phyloP scores from a whole-genome alignment of 2,113 vertebrate genomes.

The Mus pahari region DNA sequence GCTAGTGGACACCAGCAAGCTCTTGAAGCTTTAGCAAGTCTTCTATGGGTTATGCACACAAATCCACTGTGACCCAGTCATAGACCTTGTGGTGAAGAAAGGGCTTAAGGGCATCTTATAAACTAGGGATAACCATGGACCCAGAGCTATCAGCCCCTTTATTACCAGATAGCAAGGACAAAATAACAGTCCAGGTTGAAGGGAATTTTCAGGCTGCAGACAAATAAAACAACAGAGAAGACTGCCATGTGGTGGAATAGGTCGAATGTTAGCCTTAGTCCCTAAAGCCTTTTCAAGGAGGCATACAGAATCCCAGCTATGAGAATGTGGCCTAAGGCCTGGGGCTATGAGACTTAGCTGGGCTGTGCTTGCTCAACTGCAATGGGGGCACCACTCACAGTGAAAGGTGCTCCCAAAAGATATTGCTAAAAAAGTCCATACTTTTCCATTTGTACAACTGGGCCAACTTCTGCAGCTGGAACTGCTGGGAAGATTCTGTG shows the following conservation, averaged over 20 bases:
- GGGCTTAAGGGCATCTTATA: background rate
- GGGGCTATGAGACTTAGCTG: background rate
- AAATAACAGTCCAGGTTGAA: background rate
- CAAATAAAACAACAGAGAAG: slow-evolving; percentile 6
- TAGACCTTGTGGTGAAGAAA: background rate
- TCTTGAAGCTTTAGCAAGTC: background rate
- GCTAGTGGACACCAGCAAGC: background rate
- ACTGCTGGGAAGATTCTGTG: background rate
- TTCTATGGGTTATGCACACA: background rate
- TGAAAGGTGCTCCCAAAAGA: background rate
- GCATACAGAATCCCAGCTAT: background rate
- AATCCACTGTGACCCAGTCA: background rate
- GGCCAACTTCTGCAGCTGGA: background rate
- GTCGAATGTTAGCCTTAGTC: background rate
- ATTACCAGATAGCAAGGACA: background rate
- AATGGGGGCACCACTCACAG: background rate
- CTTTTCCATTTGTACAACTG: background rate
- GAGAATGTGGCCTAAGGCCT: background rate
- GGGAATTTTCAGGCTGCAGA: background rate
- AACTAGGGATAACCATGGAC: background rate
- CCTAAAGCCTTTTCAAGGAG: background rate
- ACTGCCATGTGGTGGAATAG: background rate
- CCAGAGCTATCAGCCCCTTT: background rate
- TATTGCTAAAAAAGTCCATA: background rate
- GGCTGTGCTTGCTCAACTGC: background rate